Conservation (phyloP, 2,113 vertebrate genomes). For the Ciconia boyciana region DNA sequence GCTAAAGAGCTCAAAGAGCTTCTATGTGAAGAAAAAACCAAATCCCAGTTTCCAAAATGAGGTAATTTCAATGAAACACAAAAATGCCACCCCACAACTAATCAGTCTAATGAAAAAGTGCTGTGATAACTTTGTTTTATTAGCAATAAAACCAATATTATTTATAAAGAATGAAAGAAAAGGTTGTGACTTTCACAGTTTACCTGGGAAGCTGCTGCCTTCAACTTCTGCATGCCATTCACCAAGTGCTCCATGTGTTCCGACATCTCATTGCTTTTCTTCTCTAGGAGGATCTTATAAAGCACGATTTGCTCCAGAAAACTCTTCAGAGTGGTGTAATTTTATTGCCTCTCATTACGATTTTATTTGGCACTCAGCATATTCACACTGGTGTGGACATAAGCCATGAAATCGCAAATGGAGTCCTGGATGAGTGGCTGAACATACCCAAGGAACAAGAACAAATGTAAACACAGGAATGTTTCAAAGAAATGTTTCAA, state of each 20-base stretch:
- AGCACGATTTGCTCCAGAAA: conserved; percentile 85
- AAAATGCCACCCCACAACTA: not conserved
- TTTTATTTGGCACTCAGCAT: conserved; percentile 78
- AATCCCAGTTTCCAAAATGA: not conserved
- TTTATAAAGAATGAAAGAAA: not conserved
- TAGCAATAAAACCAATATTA: not conserved
- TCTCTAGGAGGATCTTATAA: conserved; percentile 78
- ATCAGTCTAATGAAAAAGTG: not conserved
- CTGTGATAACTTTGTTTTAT: not conserved
- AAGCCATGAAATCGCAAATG: conserved; percentile 85
- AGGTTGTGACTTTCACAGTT: not conserved
- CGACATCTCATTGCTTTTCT: conserved; percentile 70
- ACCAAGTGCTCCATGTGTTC: conserved; percentile 74
- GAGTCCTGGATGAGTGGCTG: conserved; percentile 79
- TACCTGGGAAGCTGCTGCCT: conserved; percentile 82
- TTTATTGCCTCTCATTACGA: conserved; percentile 76
- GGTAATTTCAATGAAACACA: not conserved
- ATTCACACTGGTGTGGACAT: conserved; percentile 79
- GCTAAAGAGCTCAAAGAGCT: not conserved
- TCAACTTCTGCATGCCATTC: conserved; percentile 78
- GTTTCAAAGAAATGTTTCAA: conserved; percentile 63
- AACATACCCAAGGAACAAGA: conserved; percentile 65
- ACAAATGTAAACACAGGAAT: conserved; percentile 65
- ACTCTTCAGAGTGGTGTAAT: conserved; percentile 82
- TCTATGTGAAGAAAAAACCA: fast-evolving